These are phyloP conservation scores for Embiotoca jacksoni DNA, from an alignment of 2,113 vertebrate genomes.

Conservation along the genomic window DNA sequence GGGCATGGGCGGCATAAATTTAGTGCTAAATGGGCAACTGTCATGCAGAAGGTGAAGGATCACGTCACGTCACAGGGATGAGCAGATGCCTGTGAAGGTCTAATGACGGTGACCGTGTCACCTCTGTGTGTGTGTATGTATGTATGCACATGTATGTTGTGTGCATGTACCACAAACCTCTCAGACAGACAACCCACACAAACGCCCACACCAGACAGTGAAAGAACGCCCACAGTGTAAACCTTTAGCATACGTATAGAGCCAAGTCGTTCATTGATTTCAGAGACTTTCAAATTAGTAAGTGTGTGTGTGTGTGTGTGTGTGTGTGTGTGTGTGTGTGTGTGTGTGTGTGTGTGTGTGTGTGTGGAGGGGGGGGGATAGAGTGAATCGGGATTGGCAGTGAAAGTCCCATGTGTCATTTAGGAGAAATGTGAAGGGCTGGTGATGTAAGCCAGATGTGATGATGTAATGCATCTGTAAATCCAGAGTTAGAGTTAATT, in stretches of 20 bases:
- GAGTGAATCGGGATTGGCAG: background rate
- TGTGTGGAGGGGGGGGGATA: background rate
- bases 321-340: background rate
- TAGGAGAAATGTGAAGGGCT: slow-evolving; percentile 26
- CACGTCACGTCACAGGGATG: slow-evolving; percentile 72
- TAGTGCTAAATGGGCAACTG: slow-evolving; percentile 78
- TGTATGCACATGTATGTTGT: slow-evolving; percentile 50
- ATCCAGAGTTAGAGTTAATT: slow-evolving; percentile 46
- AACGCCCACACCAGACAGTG: slow-evolving; percentile 47
- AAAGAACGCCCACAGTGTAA: slow-evolving; percentile 30
- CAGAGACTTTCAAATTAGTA: slow-evolving; percentile 16
- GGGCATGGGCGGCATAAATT: slow-evolving; percentile 83
- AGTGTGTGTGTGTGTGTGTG: background rate
- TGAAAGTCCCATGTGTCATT: slow-evolving; percentile 38
- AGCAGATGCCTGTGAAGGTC: slow-evolving; percentile 82
- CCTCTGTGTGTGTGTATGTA: slow-evolving; percentile 42
- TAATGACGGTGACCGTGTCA: slow-evolving; percentile 82
- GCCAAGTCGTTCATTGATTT: slow-evolving; percentile 11
- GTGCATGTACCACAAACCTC: slow-evolving; percentile 20
- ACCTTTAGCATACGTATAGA: background rate
- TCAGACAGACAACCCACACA: slow-evolving; percentile 56
- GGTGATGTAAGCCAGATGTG: slow-evolving; percentile 59
- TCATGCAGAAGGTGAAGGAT: slow-evolving; percentile 82
- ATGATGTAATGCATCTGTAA: slow-evolving; percentile 59
- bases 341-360: background rate